Conservation (phyloP, 92 coral and sea anemone species). For the Epizoanthus stellaris region DNA sequence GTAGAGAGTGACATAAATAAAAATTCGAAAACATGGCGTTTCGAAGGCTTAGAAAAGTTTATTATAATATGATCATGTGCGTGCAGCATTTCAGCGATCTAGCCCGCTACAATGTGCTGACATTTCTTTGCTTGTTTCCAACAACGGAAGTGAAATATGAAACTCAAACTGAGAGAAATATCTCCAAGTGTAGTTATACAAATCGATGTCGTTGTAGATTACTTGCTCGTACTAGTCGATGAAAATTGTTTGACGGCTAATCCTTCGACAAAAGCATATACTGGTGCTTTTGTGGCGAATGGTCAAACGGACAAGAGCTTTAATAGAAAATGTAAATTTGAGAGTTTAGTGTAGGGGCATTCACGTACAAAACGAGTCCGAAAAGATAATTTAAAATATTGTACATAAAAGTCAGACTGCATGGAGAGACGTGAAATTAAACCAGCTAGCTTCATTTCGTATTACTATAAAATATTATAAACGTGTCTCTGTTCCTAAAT, state of each 20-base stretch:
- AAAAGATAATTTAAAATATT: neutral
- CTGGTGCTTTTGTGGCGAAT: no score
- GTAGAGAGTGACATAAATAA: neutral
- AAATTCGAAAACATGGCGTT: neutral
- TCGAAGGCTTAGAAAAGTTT: neutral
- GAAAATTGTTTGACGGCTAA: no score
- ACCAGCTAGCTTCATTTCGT: slow-evolving; percentile 2
- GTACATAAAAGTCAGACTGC: neutral
- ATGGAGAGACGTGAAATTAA: neutral
- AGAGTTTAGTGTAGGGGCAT: no score
- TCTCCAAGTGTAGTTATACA: neutral
- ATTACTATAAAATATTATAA: slow-evolving; percentile 18
- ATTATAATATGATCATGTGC: no score
- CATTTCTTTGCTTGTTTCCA: neutral
- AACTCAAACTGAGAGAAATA: neutral
- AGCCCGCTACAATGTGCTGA: no score
- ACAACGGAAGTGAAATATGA: slow-evolving; percentile 19
- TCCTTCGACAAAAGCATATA: no score
- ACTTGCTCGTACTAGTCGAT: neutral
- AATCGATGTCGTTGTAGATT: neutral
- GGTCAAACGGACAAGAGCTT: no score
- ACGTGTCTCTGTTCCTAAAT: neutral
- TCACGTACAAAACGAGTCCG: neutral
- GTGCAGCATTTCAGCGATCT: no score
- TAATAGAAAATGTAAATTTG: no score